Percentiles rank a stretch among this genome's conserved stretches.
Evolutionary conservation across 1,140 invertebrate genomes (phyloP).

Genomic region (Brachionus calyciflorus): DNA sequence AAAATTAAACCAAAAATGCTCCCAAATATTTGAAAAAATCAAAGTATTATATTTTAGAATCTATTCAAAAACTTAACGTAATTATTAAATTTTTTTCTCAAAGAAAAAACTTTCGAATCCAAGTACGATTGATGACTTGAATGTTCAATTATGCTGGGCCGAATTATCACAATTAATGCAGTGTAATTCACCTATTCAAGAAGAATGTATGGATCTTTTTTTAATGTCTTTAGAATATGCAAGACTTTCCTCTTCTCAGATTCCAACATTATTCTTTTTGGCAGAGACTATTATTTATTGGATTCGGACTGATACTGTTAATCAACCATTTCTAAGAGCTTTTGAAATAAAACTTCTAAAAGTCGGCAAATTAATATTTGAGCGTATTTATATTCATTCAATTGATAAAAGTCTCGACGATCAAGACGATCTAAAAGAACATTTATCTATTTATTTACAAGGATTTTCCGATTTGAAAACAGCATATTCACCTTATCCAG

Average conservation of each 20-base stretch:
- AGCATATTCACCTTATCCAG: slow-evolving; percentile 58
- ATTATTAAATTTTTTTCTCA: too few species aligned
- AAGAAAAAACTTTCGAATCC: neutral
- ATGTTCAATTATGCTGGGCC: slow-evolving; percentile 59
- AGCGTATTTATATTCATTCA: slow-evolving; percentile 39
- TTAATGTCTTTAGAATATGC: slow-evolving; percentile 54
- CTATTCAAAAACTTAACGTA: too few species aligned
- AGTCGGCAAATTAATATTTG: slow-evolving; percentile 49
- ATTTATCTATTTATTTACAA: slow-evolving; percentile 28
- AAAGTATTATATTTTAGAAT: too few species aligned
- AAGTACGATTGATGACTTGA: slow-evolving; percentile 51
- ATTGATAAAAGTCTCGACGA: slow-evolving; percentile 10
- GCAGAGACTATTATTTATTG: slow-evolving; percentile 60
- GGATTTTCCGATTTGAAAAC: slow-evolving; percentile 19
- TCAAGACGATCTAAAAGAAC: neutral
- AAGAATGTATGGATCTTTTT: slow-evolving; percentile 52
- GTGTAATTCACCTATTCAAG: slow-evolving; percentile 58
- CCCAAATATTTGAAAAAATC: slow-evolving; percentile 57
- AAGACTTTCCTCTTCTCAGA: slow-evolving; percentile 54
- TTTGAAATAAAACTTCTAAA: slow-evolving; percentile 59
- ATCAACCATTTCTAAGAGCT: slow-evolving; percentile 58
- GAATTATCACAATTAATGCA: slow-evolving; percentile 58
- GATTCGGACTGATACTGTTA: slow-evolving; percentile 58
- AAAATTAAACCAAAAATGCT: slow-evolving; percentile 54
- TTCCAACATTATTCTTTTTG: slow-evolving; percentile 59